These are phyloP conservation scores for Thyatira batis DNA, from an alignment of 2,888 invertebrate genomes.

Conservation along the genomic window DNA sequence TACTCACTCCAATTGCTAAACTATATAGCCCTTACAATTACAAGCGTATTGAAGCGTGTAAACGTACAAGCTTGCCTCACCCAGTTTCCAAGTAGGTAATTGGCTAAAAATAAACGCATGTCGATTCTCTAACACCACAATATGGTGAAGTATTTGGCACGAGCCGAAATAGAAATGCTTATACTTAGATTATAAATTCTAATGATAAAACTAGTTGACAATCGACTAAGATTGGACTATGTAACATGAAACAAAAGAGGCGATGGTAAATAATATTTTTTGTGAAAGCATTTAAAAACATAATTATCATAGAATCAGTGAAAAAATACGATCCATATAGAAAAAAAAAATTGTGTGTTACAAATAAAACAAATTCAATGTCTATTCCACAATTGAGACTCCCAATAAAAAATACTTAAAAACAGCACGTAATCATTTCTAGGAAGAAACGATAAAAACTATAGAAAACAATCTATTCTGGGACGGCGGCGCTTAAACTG, in stretches of 20 bases:
- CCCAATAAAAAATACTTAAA: neutral
- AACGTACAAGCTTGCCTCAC: neutral
- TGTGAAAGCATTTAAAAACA: too few relatives aligned
- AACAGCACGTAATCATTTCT: neutral
- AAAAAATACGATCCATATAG: too few relatives aligned
- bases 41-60: neutral
- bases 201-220: too few relatives aligned
- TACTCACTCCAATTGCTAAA: neutral
- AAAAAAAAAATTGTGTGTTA: too few relatives aligned
- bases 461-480: neutral
- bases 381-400: too few relatives aligned
- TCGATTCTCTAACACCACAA: neutral
- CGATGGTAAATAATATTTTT: too few relatives aligned
- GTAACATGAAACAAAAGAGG: too few relatives aligned
- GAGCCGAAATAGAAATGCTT: neutral
- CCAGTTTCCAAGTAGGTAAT: neutral
- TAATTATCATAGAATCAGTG: too few relatives aligned
- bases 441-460: neutral
- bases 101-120: neutral
- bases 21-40: neutral
- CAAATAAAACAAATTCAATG: too few relatives aligned
- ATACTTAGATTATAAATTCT: too few relatives aligned
- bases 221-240: too few relatives aligned
- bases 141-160: neutral
- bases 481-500: neutral